Evolutionary conservation across 2,797 vertebrate species (phyloP), one percentile per base, ranked within the genome.

Genomic region (Pangasius macronema): DNA sequence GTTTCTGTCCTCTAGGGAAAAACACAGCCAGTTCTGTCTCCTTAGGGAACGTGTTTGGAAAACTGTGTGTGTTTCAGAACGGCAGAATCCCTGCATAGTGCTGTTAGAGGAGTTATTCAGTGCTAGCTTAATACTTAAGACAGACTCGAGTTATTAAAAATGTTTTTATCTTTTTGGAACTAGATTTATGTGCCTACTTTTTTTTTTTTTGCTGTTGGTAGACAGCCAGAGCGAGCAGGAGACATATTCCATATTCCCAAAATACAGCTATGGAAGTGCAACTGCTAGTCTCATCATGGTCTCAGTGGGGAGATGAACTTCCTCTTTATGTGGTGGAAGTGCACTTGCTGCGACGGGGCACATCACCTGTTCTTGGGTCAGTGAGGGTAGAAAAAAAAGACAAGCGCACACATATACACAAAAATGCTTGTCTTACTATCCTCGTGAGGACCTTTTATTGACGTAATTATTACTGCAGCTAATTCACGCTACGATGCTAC

Each of bases 1-100:
- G 4, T 3, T 49, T 87, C 61, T 57, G 86, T 87, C 53, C 90
- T 89, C 81, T 86, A 85, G 89, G 87, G 85, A 67, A 36, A 83
- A 27, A 36, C n/a, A 24, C 63, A n/a, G 61, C 51, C 24, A 9
- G 53, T 73, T 0, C 5, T 65, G 82, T 89, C 76, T 59, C 80
- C 91, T 85, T 83, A 27, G 72, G 39, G 13, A 93, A 87, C 85
- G 9, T 24, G 87, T 80, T 75, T 36, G 61, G 55, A 70, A 63
- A 76, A 49, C 67, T 88, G n/a, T 88, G 8, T 67, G 83, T 61
- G 65, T 53, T 68, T 33, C 24, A 30, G 33, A 65, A 87, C 5
- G 30, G 33, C 55, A 75, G 76, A 91, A 88, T 7, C 13, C 68
- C 42, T 68, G 83, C 51, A 63, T 59, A 84, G 85, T 39, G 57